phyloP scores from a whole-genome alignment of 2,888 invertebrate genomes.

The Incurvaria masculella region DNA sequence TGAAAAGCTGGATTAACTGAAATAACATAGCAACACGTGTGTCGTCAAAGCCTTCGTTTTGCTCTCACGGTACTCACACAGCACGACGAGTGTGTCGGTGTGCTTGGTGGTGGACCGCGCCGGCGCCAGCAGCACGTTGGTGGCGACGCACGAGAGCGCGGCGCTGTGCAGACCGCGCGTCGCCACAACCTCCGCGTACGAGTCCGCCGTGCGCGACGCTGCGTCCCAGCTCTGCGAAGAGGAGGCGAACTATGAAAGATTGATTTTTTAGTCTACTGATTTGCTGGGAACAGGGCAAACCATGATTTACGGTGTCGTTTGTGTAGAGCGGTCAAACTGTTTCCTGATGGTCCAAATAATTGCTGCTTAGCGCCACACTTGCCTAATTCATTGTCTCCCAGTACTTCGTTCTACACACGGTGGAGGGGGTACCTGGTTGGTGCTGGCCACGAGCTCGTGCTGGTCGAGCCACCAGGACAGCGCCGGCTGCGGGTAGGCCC shows the following conservation, averaged over 20 bases:
- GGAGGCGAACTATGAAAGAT: background rate
- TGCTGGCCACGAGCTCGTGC: slow-evolving; percentile 41
- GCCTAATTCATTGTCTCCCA: too few species aligned
- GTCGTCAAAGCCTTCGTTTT: too few species aligned
- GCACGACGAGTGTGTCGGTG: background rate
- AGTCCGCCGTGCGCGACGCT: slow-evolving; percentile 31
- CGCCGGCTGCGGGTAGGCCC: slow-evolving; percentile 45
- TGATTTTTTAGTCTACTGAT: too few species aligned
- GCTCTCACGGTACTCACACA: too few species aligned
- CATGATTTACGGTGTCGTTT: too few species aligned
- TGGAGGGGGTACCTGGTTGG: slow-evolving; percentile 37
- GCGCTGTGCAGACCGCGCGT: slow-evolving; percentile 37
- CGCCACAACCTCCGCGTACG: slow-evolving; percentile 37
- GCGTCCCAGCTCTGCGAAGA: slow-evolving; percentile 35
- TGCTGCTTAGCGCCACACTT: too few species aligned
- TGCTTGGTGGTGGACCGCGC: slow-evolving; percentile 34
- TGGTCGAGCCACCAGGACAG: slow-evolving; percentile 49
- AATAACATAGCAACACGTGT: too few species aligned
- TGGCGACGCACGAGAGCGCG: slow-evolving; percentile 46
- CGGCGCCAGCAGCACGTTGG: slow-evolving; percentile 43
- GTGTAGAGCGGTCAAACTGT: too few species aligned
- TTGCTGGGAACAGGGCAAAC: too few species aligned
- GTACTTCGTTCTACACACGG: too few species aligned
- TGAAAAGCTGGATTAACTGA: too few species aligned
- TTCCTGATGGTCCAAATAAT: too few species aligned